Percentiles rank a stretch among this genome's conserved stretches.
These are phyloP conservation scores for Calosoma granatense DNA, from an alignment of 1,140 invertebrate genomes.

Conservation along the genomic window DNA sequence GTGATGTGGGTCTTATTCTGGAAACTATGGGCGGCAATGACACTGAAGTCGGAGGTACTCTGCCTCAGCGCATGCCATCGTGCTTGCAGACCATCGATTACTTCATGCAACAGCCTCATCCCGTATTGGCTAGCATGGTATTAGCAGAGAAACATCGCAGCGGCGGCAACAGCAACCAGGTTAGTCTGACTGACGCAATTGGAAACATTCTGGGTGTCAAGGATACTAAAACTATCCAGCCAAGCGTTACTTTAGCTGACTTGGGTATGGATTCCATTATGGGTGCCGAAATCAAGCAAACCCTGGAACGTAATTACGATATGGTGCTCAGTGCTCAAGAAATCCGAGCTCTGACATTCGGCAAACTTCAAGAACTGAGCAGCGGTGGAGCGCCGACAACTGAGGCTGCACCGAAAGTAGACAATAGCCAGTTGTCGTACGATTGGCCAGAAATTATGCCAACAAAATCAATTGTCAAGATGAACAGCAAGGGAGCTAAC, in stretches of 20 bases:
- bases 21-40: conserved; percentile 82
- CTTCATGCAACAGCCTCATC: conserved; percentile 78
- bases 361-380: conserved; percentile 57
- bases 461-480: conserved; percentile 46
- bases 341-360: conserved; percentile 72
- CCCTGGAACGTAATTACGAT: conserved; percentile 85
- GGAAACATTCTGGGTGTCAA: conserved; percentile 84
- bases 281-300: conserved; percentile 97
- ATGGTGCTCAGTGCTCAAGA: conserved; percentile 79
- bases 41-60: conserved; percentile 82
- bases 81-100: conserved; percentile 77
- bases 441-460: conserved; percentile 48
- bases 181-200: conserved; percentile 59
- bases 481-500: conserved; percentile 38
- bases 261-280: conserved; percentile 96
- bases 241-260: conserved; percentile 70
- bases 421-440: conserved; percentile 41
- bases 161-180: conserved; percentile 32
- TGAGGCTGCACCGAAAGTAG: conserved; percentile 21
- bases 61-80: conserved; percentile 84
- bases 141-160: conserved; percentile 60
- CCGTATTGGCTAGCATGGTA: conserved; percentile 78
- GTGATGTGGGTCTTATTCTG: conserved; percentile 86
- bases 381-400: conserved; percentile 28
- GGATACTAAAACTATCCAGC: conserved; percentile 64